Conservation (phyloP, 2,113 vertebrate genomes). For the Apus apus region DNA sequence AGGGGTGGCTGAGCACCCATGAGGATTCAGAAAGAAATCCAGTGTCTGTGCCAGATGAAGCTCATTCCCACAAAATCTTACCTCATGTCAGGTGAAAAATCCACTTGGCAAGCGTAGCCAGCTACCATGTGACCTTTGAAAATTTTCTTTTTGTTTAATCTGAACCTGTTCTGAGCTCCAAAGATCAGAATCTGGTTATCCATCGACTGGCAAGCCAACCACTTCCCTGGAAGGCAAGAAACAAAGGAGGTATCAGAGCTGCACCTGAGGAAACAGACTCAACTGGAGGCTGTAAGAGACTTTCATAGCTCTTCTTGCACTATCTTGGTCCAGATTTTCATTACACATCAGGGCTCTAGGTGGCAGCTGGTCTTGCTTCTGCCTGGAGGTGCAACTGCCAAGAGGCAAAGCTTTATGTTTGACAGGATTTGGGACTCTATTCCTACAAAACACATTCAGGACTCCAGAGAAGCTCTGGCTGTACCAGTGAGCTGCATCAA, state of each 20-base stretch:
- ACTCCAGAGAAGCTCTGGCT: not conserved
- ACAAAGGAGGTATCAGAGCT: not conserved
- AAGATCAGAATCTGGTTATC: conserved; percentile 99
- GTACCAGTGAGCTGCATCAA: not conserved
- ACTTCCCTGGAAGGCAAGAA: conserved; percentile 84
- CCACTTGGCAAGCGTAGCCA: conserved; percentile 97
- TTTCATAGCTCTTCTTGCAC: not conserved
- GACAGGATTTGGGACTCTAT: not conserved
- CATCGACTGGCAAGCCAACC: conserved; percentile 98
- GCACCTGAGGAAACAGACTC: not conserved
- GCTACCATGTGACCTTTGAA: conserved; percentile 99
- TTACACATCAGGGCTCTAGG: not conserved
- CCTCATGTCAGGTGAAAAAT: conserved; percentile 99
- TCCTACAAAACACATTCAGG: not conserved
- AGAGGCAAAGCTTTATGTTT: not conserved
- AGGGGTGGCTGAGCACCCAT: not conserved
- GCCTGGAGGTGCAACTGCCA: not conserved
- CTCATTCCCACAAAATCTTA: conserved; percentile 56
- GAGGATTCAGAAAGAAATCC: not conserved
- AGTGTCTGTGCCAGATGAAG: not conserved
- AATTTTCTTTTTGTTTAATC: conserved; percentile 98
- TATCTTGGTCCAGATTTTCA: not conserved
- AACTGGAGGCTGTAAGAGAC: not conserved
- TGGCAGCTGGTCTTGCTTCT: not conserved
- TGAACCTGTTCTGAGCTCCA: conserved; percentile 97